Conservation (phyloP, 2,113 vertebrate genomes). For the Azemiops feae region DNA sequence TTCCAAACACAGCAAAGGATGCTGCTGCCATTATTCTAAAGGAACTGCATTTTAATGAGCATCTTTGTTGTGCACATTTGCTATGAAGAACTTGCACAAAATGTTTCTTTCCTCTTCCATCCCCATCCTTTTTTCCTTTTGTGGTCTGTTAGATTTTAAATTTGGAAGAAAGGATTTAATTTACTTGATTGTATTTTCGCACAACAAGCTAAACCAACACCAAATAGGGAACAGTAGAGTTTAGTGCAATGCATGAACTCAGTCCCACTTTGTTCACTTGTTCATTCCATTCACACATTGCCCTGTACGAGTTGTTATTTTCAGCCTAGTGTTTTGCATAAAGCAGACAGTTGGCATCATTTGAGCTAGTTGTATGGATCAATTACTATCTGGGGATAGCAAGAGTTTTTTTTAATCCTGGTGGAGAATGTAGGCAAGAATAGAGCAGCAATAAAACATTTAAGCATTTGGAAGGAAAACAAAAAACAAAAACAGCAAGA, state of each 20-base stretch:
- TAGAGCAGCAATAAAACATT: not conserved
- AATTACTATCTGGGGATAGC: not conserved
- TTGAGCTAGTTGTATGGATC: not conserved
- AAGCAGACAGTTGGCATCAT: not conserved
- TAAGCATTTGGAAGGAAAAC: not conserved
- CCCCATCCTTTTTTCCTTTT: not conserved
- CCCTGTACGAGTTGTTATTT: not conserved
- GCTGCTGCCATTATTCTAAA: not conserved
- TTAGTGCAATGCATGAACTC: not conserved
- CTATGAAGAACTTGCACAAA: not conserved
- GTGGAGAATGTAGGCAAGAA: not conserved
- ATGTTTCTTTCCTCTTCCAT: not conserved
- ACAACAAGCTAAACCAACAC: not conserved
- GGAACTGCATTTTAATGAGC: no score
- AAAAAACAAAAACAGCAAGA: not conserved
- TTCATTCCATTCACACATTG: not conserved
- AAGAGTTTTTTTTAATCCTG: not conserved
- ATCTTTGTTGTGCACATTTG: not conserved
- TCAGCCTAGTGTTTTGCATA: not conserved
- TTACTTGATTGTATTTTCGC: not conserved
- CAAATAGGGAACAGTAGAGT: not conserved
- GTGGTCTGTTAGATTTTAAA: not conserved
- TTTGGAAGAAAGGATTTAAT: not conserved
- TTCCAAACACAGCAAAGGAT: not conserved
- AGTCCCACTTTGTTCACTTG: not conserved